A percentile compares a stretch with the other conserved stretches of the same genome.
These are phyloP conservation scores for Rotaria magnacalcarata DNA, from an alignment of 2,888 invertebrate species.

Conservation along the genomic window DNA sequence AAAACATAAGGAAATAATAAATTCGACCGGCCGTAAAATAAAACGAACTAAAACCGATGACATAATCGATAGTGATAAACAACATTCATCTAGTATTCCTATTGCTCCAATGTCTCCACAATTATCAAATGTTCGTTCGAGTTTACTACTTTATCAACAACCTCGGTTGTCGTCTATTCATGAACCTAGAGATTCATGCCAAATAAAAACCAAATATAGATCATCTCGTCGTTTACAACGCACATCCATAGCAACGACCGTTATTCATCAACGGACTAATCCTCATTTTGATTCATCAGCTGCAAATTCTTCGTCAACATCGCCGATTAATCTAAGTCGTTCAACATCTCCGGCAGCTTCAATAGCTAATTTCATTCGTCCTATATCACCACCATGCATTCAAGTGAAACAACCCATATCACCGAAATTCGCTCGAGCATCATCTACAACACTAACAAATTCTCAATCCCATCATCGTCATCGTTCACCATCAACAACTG, in stretches of 20 bases:
- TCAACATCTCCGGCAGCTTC: constrained; percentile 24
- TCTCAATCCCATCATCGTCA: not conserved
- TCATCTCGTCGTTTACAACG: not conserved
- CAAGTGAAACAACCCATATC: constrained; percentile 19
- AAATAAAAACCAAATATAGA: not conserved
- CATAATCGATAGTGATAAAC: not conserved
- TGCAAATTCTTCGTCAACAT: not conserved
- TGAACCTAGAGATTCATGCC: not conserved
- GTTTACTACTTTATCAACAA: not conserved
- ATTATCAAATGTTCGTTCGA: not conserved
- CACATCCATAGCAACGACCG: not conserved
- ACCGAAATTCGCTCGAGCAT: constrained; percentile 5
- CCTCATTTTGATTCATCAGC: constrained; percentile 4
- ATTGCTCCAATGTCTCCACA: not conserved
- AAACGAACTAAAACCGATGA: not conserved
- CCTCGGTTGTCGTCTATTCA: too few relatives aligned
- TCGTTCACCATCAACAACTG: not conserved
- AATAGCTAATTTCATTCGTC: constrained; percentile 13
- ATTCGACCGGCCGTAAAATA: not conserved
- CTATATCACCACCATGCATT: constrained; percentile 26
- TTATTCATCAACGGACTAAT: not conserved
- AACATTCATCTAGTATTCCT: not conserved
- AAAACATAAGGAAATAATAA: not conserved
- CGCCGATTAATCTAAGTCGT: constrained; percentile 26
- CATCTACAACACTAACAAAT: not conserved